phyloP scores from a whole-genome alignment of 2,888 invertebrate species.

The Drosophila heteroneura region DNA sequence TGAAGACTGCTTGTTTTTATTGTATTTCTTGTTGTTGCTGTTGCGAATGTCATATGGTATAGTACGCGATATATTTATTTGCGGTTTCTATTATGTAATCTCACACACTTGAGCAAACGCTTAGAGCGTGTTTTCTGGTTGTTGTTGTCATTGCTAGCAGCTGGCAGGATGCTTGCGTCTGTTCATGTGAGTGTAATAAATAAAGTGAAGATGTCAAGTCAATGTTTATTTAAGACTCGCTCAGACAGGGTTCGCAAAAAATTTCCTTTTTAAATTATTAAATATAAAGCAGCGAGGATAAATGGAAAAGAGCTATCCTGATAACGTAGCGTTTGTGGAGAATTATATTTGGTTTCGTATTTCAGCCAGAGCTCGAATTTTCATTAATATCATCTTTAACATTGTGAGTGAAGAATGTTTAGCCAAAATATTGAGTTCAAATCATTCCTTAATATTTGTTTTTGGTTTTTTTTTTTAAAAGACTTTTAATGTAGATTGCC shows the following conservation, averaged over 20 bases:
- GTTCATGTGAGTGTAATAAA: constrained; percentile 45
- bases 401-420: not conserved
- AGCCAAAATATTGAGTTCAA: not conserved
- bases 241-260: constrained; percentile 8
- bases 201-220: constrained; percentile 56
- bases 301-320: not conserved
- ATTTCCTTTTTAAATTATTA: constrained; percentile 40
- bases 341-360: not conserved
- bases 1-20: constrained; percentile 19
- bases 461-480: not conserved
- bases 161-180: constrained; percentile 27
- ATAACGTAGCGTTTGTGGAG: not conserved
- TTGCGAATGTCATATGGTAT: constrained; percentile 42
- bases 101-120: constrained; percentile 55
- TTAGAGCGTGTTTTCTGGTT: constrained; percentile 39
- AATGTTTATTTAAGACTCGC: constrained; percentile 47
- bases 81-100: constrained; percentile 69
- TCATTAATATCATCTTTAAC: not conserved
- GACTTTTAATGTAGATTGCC: not conserved
- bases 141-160: constrained; percentile 13
- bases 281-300: constrained; percentile 4
- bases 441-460: not conserved
- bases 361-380: not conserved
- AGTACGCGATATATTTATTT: constrained; percentile 72
- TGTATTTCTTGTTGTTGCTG: constrained; percentile 13